These are phyloP conservation scores for Seriola dumerili DNA, from an alignment of 2,113 vertebrate species.

Conservation along the genomic window DNA sequence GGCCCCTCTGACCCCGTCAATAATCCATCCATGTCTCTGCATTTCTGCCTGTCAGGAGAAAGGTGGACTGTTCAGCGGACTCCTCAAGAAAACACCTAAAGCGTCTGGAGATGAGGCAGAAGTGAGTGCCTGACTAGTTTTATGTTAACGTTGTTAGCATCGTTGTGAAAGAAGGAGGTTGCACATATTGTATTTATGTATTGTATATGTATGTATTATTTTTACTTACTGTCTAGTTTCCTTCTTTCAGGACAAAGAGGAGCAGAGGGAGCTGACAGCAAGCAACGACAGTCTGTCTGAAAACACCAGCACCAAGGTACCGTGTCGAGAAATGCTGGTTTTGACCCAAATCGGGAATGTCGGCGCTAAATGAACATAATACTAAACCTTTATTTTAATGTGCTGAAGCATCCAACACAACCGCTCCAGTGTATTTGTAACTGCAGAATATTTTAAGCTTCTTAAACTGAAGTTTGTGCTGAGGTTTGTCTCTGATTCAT, in stretches of 20 bases:
- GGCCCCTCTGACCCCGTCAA: background rate
- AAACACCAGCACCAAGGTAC: constrained; percentile 48
- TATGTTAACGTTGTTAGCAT: background rate
- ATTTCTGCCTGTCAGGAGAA: constrained; percentile 52
- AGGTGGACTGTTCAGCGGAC: constrained; percentile 71
- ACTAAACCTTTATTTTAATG: no score
- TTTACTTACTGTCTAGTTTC: background rate
- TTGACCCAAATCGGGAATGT: background rate
- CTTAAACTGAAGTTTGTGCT: no score
- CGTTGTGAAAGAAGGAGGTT: no score
- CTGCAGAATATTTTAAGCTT: no score
- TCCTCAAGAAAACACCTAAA: constrained; percentile 63
- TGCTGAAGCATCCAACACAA: no score
- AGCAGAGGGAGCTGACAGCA: constrained; percentile 28
- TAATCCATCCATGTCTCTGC: background rate
- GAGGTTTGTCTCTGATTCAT: no score
- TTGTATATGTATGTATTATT: background rate
- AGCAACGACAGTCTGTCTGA: constrained; percentile 62
- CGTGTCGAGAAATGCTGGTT: background rate
- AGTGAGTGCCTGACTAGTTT: constrained; percentile 21
- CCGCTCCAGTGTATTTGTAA: no score
- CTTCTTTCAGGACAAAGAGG: constrained; percentile 43
- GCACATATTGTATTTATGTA: background rate
- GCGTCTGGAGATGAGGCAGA: constrained; percentile 38
- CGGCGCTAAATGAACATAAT: background rate